Percentiles rank a stretch among this genome's conserved stretches.
Evolutionary conservation across 2,113 vertebrate species (phyloP).

Genomic region (Campylomormyrus numenius): DNA sequence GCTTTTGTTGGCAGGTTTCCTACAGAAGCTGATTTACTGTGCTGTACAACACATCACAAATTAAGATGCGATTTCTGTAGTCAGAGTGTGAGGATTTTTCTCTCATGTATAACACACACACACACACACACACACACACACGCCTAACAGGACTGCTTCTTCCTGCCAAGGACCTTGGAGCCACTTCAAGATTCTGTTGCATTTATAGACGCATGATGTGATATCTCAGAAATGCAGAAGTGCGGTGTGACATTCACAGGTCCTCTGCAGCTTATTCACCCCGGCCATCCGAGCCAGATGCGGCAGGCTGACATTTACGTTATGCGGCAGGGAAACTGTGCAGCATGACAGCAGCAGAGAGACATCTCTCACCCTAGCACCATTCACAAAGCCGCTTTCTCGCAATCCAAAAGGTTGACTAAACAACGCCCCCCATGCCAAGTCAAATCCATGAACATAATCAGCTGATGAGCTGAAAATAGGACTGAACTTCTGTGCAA

Average conservation of each 20-base stretch:
- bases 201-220: background rate
- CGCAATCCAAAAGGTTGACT: no score
- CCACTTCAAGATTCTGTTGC: background rate
- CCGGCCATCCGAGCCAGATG: slow-evolving; percentile 8
- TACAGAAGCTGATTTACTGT: background rate
- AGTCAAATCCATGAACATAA: background rate
- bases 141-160: background rate
- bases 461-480: background rate
- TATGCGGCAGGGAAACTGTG: slow-evolving; percentile 21
- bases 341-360: slow-evolving; percentile 23
- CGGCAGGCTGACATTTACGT: slow-evolving; percentile 32
- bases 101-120: background rate
- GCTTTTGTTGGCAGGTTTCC: background rate
- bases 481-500: background rate
- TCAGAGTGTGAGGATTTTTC: background rate
- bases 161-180: background rate
- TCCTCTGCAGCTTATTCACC: background rate
- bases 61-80: background rate
- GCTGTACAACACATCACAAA: background rate
- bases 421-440: background rate
- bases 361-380: slow-evolving; percentile 32
- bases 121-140: background rate
- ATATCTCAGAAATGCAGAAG: background rate
- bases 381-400: background rate
- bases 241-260: background rate